These are phyloP conservation scores for Hesperophylax magnus DNA, from an alignment of 1,140 invertebrate genomes.

Conservation along the genomic window DNA sequence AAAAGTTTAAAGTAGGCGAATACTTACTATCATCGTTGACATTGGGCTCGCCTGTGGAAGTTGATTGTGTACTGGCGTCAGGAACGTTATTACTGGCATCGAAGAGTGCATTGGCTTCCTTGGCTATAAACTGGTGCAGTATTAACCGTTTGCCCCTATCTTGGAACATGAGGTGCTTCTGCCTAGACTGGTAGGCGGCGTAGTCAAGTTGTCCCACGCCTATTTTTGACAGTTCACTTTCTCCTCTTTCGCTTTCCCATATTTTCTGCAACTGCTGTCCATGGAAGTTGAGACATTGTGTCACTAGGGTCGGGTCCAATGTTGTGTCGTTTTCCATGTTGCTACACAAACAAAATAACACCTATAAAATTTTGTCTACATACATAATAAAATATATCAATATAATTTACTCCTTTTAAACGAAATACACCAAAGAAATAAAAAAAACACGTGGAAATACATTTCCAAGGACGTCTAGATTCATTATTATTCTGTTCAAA, in stretches of 20 bases:
- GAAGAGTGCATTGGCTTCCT: conserved; percentile 81
- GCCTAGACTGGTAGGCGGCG: conserved; percentile 81
- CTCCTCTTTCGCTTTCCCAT: conserved; percentile 85
- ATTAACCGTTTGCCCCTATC: conserved; percentile 86
- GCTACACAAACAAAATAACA: conserved; percentile 24
- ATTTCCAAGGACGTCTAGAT: too few species aligned
- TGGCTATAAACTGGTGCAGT: conserved; percentile 86
- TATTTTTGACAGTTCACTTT: conserved; percentile 78
- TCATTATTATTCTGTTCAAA: too few species aligned
- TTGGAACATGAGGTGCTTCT: conserved; percentile 83
- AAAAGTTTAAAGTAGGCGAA: too few species aligned
- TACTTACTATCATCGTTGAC: conserved; percentile 69
- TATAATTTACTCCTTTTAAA: too few species aligned
- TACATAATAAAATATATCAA: too few species aligned
- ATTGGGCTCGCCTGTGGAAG: conserved; percentile 62
- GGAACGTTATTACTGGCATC: conserved; percentile 68
- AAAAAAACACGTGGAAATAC: too few species aligned
- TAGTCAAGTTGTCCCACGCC: conserved; percentile 80
- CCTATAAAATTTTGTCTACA: too few species aligned
- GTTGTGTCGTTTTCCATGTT: conserved; percentile 57
- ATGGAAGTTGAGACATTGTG: conserved; percentile 84
- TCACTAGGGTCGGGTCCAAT: conserved; percentile 79
- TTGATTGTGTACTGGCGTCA: conserved; percentile 69
- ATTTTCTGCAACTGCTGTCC: conserved; percentile 88
- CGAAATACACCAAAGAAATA: too few species aligned